Percentiles rank a stretch among this genome's conserved stretches.
phyloP scores from a whole-genome alignment of 2,888 invertebrate genomes.

The Colletes collaris region DNA sequence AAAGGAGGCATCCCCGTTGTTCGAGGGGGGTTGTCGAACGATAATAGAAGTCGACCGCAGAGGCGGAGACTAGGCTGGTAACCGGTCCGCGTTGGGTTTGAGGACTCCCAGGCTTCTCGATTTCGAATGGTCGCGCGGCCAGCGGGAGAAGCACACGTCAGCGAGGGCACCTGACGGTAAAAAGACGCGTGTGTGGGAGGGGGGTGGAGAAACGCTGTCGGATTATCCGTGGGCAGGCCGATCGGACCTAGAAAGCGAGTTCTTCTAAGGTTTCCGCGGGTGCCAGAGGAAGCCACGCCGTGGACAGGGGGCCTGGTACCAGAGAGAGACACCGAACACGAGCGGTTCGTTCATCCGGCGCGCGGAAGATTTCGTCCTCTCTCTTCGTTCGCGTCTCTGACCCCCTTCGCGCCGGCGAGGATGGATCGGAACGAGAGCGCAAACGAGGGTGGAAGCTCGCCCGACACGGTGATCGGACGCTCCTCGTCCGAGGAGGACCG shows the following conservation, averaged over 20 bases:
- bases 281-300: slow-evolving; percentile 72
- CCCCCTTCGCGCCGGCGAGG: slow-evolving; percentile 13
- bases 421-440: slow-evolving; percentile 75
- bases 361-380: slow-evolving; percentile 3
- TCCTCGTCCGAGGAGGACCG: slow-evolving; percentile 76
- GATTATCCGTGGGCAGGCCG: slow-evolving; percentile 62
- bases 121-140: slow-evolving; percentile 30
- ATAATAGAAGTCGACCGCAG: background rate
- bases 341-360: background rate
- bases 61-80: background rate
- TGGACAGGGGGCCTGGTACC: slow-evolving; percentile 38
- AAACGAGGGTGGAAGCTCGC: slow-evolving; percentile 76
- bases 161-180: no score
- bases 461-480: slow-evolving; percentile 76
- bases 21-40: background rate
- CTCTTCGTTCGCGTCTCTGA: background rate
- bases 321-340: slow-evolving; percentile 39
- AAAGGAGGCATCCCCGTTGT: no score
- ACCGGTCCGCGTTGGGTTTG: background rate
- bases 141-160: slow-evolving; percentile 5
- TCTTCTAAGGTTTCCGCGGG: slow-evolving; percentile 74
- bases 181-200: background rate
- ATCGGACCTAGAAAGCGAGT: slow-evolving; percentile 58
- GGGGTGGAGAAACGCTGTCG: slow-evolving; percentile 44
- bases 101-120: slow-evolving; percentile 57